These are phyloP conservation scores for Nezara viridula DNA, from an alignment of 2,888 invertebrate species.

Conservation along the genomic window DNA sequence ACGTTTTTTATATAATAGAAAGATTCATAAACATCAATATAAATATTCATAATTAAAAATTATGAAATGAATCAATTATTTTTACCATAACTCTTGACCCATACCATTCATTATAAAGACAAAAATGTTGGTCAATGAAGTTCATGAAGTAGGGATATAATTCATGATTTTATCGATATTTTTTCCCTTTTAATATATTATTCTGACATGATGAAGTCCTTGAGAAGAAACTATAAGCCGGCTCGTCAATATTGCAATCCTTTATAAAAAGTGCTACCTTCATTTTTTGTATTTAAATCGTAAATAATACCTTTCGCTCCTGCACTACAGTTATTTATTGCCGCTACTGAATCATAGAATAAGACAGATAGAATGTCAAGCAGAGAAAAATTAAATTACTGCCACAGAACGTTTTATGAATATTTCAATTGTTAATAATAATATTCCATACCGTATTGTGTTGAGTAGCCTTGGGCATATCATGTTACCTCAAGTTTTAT, in stretches of 20 bases:
- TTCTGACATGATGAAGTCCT: not conserved
- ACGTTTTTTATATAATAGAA: too few species aligned
- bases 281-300: not conserved
- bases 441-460: not conserved
- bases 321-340: not conserved
- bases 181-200: not conserved
- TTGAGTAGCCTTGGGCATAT: not conserved
- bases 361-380: not conserved
- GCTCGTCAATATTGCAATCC: not conserved
- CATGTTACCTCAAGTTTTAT: not conserved
- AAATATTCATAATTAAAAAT: too few species aligned
- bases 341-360: conserved; percentile 2
- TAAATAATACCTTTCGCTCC: not conserved
- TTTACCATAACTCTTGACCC: too few species aligned
- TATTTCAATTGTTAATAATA: not conserved
- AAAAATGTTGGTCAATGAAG: not conserved
- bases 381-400: not conserved
- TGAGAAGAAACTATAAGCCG: not conserved
- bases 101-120: too few species aligned
- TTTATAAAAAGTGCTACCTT: not conserved
- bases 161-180: not conserved
- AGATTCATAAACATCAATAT: too few species aligned
- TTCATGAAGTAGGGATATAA: not conserved
- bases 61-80: too few species aligned
- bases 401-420: not conserved